Conservation (phyloP, 2,113 vertebrate genomes). For the Cephalopholis sonnerati region DNA sequence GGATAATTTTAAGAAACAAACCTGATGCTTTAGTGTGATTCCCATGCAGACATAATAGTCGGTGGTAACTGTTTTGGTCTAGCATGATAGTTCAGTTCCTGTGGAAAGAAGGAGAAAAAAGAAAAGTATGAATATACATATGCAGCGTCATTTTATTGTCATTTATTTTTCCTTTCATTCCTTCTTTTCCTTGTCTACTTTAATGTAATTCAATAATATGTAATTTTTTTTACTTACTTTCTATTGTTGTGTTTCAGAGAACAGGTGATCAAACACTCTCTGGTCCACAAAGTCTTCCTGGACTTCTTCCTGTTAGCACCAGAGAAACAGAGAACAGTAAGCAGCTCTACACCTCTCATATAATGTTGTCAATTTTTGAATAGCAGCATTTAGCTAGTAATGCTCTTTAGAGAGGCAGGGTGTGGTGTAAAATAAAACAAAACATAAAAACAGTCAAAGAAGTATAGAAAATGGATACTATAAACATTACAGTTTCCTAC, state of each 20-base stretch:
- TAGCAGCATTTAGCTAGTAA: not conserved
- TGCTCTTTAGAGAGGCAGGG: not conserved
- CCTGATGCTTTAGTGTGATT: too few relatives aligned
- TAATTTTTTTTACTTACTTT: not conserved
- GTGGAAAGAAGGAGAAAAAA: too few relatives aligned
- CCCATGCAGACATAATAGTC: too few relatives aligned
- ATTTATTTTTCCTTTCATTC: not conserved
- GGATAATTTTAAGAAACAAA: not conserved
- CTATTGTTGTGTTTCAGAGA: conserved; percentile 84
- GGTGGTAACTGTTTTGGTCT: too few relatives aligned
- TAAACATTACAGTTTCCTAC: not conserved
- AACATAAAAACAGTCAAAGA: not conserved
- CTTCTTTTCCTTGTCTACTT: not conserved
- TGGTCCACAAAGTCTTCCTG: conserved; percentile 98
- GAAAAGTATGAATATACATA: not conserved
- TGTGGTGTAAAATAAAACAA: not conserved
- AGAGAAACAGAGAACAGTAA: conserved; percentile 91
- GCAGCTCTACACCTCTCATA: conserved; percentile 49
- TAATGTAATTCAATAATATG: not conserved
- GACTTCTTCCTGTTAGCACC: conserved; percentile 91
- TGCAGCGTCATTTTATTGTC: fast-evolving
- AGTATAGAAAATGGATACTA: not conserved
- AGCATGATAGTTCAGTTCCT: too few relatives aligned
- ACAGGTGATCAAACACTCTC: conserved; percentile 96
- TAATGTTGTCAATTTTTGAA: not conserved